These are phyloP conservation scores for Pristionchus entomophagus DNA, from an alignment of 2,888 invertebrate genomes.

Conservation along the genomic window DNA sequence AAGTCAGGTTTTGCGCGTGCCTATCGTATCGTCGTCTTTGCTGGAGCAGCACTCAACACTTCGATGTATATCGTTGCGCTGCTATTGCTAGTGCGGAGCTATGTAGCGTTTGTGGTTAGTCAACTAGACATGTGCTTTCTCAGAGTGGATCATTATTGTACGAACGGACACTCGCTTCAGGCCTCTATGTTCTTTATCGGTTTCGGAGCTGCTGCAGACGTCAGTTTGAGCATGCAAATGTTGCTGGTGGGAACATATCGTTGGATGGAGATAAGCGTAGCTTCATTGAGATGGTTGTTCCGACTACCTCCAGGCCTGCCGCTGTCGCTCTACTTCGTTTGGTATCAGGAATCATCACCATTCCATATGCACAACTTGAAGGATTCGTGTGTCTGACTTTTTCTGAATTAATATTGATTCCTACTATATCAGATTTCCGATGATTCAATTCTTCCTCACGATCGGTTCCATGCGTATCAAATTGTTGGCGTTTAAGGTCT, in stretches of 20 bases:
- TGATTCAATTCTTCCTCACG: not conserved
- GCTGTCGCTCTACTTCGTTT: not conserved
- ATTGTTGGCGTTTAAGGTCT: not conserved
- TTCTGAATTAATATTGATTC: too few species aligned
- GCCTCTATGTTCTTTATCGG: not conserved
- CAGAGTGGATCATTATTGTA: too few species aligned
- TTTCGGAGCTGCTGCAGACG: not conserved
- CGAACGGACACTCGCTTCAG: too few species aligned
- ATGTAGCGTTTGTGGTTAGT: not conserved
- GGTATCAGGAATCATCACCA: not conserved
- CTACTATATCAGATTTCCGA: too few species aligned
- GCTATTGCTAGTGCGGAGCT: not conserved
- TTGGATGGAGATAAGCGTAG: too few species aligned
- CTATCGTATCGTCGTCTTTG: not conserved
- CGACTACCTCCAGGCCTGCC: not conserved
- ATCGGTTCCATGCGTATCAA: not conserved
- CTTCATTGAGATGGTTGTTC: not conserved
- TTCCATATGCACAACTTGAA: constrained; percentile 6
- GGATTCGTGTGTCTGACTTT: not conserved
- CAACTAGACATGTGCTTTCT: too few species aligned
- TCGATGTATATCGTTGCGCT: not conserved
- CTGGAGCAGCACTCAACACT: not conserved
- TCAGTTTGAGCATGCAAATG: not conserved
- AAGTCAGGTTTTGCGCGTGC: not conserved
- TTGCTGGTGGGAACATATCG: not conserved